Conservation (phyloP, 2,113 vertebrate genomes). For the Nematolebias whitei region DNA sequence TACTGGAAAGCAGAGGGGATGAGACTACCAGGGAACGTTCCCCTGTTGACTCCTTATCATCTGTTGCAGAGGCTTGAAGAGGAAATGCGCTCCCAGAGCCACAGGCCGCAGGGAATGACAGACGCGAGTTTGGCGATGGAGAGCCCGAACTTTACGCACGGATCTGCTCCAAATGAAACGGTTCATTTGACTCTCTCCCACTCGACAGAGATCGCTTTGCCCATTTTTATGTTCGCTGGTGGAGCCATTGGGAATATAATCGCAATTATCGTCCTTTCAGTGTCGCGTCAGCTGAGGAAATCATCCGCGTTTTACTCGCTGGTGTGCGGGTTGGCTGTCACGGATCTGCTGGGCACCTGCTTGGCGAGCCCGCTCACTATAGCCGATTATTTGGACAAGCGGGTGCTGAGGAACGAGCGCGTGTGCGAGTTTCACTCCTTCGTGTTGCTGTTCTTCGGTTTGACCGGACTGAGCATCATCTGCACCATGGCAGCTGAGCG, state of each 20-base stretch:
- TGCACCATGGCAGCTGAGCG: conserved; percentile 96
- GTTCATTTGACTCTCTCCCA: neutral
- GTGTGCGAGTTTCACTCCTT: conserved; percentile 73
- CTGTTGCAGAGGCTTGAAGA: neutral
- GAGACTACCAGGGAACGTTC: conserved; percentile 11
- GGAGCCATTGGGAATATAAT: conserved; percentile 93
- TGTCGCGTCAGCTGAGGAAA: conserved; percentile 89
- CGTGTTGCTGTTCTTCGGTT: conserved; percentile 90
- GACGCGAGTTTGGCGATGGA: conserved; percentile 35
- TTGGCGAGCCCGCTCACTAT: conserved; percentile 95
- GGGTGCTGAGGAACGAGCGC: conserved; percentile 67
- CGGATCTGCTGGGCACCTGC: conserved; percentile 93
- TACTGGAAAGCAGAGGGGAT: conserved; percentile 28
- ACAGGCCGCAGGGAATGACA: neutral
- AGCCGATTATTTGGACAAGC: conserved; percentile 85
- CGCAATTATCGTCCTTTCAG: conserved; percentile 92
- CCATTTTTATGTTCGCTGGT: conserved; percentile 93
- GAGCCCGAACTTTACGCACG: conserved; percentile 58
- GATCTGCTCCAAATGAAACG: conserved; percentile 24
- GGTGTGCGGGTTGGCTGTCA: conserved; percentile 92
- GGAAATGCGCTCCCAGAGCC: conserved; percentile 18
- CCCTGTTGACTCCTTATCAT: neutral
- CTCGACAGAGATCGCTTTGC: conserved; percentile 70
- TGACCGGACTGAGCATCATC: conserved; percentile 94
- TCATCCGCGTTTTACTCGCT: conserved; percentile 94